Evolutionary conservation across 2,888 invertebrate species (phyloP).

Genomic region (Cactoblastis cactorum): DNA sequence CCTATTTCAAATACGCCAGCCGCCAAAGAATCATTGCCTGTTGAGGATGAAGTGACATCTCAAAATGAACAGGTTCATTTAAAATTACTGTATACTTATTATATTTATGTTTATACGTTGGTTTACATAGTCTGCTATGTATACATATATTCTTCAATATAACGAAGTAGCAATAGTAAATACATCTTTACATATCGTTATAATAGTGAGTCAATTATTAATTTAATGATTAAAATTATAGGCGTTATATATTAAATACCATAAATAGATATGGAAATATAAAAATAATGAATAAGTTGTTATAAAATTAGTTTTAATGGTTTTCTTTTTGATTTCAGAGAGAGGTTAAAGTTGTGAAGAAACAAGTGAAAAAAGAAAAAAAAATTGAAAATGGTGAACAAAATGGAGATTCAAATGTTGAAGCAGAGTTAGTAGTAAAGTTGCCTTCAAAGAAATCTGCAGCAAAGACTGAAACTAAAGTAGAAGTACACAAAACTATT

Average conservation of each 20-base stretch:
- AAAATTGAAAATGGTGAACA: conserved; percentile 55
- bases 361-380: conserved; percentile 50
- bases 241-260: too few species aligned
- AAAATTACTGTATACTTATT: conserved; percentile 67
- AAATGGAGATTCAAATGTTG: conserved; percentile 52
- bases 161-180: conserved; percentile 45
- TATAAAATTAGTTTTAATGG: conserved; percentile 18
- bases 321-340: conserved; percentile 53
- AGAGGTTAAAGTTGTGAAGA: conserved; percentile 56
- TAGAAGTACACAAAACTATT: conserved; percentile 59
- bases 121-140: conserved; percentile 60
- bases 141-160: conserved; percentile 58
- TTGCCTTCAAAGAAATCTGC: conserved; percentile 60
- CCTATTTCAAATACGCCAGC: conserved; percentile 23
- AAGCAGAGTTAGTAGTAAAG: conserved; percentile 59
- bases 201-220: conserved; percentile 16
- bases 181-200: conserved; percentile 41
- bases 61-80: conserved; percentile 64
- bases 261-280: too few species aligned
- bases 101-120: conserved; percentile 61
- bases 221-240: conserved; percentile 17
- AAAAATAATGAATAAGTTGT: too few species aligned
- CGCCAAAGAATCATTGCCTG: conserved; percentile 27
- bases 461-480: conserved; percentile 67
- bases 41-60: conserved; percentile 42